Base-by-base conservation (phyloP, 2,113 vertebrate genomes). In the Ifrita kowaldi region DNA sequence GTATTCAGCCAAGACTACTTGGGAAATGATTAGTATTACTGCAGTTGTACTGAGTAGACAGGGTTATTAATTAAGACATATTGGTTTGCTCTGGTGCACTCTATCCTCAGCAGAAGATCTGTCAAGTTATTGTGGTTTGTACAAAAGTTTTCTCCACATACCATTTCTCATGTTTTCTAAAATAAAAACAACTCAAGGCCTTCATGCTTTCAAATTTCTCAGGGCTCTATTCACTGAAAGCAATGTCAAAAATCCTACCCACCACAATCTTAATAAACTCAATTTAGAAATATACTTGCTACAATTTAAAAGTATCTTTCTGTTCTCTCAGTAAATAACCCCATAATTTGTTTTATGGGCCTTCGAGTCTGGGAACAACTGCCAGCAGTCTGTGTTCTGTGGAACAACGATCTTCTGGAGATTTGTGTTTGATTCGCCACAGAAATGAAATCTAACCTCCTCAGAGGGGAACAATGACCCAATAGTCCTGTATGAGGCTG, bases 21-120 rank as follows among this genome's bases (percentile, higher is more conserved):
- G 50, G 26, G 71, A 55, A 91, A 81, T 27, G 23, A 89, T 76
- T 85, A 94, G 68, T 17, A 41, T 53, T 95, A 65, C 64, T 50
- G 56, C 55, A 44, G 44, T 75, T n/a, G 50, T 78, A 90, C 59
- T 46, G 56, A 90, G 77, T 65, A 95, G 89, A 87, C 91, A 82
- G 46, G 37, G 67, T 84, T 87, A 89, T 87, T 96, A 94, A 97
- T 97, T 95, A 96, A 97, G 93, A 96, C 71, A 93, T 90, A 86
- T 8, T 76, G 69, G 86, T 76, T 95, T 96, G 93, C 77, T 96
- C 76, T 75, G 76, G 52, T 75, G 41, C 3, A 2, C 57, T 75
- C 35, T 84, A 80, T 74, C 68, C 90, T 93, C 79, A 93, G 68
- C 88, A 93, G 57, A 80, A 96, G 92, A 91, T 56, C 83, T 96